Evolutionary conservation across 2,113 vertebrate genomes (phyloP).

Genomic region (crab-eating macaque (Macaca fascicularis)): DNA sequence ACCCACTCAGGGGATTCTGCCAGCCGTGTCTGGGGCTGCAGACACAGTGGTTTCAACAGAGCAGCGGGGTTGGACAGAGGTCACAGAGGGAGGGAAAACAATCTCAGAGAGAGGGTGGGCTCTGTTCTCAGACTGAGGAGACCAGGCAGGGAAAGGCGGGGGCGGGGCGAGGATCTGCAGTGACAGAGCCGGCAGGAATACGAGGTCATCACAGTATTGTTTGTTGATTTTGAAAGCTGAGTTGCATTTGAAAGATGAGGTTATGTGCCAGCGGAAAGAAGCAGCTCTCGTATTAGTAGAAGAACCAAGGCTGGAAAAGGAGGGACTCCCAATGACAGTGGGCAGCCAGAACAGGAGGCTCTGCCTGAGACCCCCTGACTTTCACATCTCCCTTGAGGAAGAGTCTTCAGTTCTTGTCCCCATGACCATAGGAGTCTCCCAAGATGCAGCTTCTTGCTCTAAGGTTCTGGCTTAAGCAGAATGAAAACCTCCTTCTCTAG

Average conservation of each 20-base stretch:
- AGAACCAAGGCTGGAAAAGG: background rate
- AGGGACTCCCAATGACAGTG: background rate
- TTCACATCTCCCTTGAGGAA: background rate
- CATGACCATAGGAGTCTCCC: background rate
- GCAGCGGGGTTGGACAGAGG: rapidly evolving
- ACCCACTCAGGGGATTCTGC: too few relatives aligned
- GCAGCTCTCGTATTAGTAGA: constrained; percentile 22
- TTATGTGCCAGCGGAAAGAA: constrained; percentile 33
- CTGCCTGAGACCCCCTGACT: background rate
- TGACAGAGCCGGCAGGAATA: background rate
- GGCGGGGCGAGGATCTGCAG: background rate
- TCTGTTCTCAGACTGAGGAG: background rate
- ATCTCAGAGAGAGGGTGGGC: background rate
- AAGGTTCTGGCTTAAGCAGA: background rate
- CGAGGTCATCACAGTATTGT: constrained; percentile 54
- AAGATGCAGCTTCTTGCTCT: background rate
- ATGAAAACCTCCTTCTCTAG: background rate
- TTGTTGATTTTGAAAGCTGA: constrained; percentile 61
- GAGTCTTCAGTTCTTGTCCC: background rate
- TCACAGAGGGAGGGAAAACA: rapidly evolving
- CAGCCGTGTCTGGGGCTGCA: background rate
- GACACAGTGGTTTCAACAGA: background rate
- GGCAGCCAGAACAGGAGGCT: background rate
- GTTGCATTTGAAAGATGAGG: constrained; percentile 60
- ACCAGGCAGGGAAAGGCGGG: background rate